phyloP scores from a whole-genome alignment of 2,113 vertebrate species.

The Antechinus flavipes region DNA sequence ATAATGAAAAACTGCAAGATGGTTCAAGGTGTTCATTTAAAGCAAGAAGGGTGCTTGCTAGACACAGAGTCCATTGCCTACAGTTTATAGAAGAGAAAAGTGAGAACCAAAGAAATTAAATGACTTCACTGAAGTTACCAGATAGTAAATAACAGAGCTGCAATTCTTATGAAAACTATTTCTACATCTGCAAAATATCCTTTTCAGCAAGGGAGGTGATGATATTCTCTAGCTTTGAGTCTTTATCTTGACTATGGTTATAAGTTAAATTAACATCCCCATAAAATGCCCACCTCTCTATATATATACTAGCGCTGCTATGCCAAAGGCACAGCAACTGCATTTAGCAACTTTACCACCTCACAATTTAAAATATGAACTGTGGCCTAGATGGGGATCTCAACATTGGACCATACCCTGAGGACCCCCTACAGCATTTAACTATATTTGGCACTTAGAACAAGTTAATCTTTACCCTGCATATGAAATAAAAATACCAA shows the following conservation, averaged over 20 bases:
- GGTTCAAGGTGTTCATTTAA: not conserved
- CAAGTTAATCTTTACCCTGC: not conserved
- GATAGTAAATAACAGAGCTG: not conserved
- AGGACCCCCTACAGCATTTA: not conserved
- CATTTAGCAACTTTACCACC: not conserved
- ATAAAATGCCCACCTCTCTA: not conserved
- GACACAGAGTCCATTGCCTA: not conserved
- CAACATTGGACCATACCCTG: not conserved
- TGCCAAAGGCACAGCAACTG: not conserved
- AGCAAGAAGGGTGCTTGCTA: not conserved
- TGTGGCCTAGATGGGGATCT: not conserved
- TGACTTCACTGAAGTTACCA: not conserved
- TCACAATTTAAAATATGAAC: not conserved
- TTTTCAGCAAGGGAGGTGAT: not conserved
- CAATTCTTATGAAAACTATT: not conserved
- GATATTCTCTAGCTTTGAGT: not conserved
- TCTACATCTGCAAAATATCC: not conserved
- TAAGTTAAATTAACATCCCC: not conserved
- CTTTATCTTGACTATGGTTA: not conserved
- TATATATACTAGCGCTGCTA: not conserved
- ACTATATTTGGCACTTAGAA: not conserved
- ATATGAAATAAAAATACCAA: not conserved
- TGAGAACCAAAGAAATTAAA: not conserved
- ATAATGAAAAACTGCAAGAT: not conserved
- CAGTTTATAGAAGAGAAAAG: not conserved